Evolutionary conservation across 1,140 invertebrate species (phyloP), one percentile per base, ranked within the genome.

Genomic region (Hydropsyche tenuis): DNA sequence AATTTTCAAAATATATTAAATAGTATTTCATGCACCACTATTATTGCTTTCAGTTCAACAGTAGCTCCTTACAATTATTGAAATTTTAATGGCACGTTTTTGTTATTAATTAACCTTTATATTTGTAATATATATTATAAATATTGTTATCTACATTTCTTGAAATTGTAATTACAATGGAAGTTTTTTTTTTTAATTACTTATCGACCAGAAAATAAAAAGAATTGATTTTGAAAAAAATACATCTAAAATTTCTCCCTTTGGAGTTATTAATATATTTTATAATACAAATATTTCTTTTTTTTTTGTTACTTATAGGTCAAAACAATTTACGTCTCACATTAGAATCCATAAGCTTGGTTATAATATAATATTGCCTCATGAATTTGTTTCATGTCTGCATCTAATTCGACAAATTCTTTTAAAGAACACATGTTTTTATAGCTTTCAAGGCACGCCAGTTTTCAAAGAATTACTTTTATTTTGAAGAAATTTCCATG

Each of bases 61-160:
- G 12, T 70, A 48, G 51, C 68, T 37, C 25, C 68, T 45, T 70
- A 70, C 16, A 42, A 42, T 25, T 69, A 48, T 37, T 63, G 56
- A 63, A 72, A 72, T 53, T 48, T 30, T 72, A 77, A 74, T 77
- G 75, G 75, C 75, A 77, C 75, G 68, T 72, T 66, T 63, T 77
- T 69, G 53, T 71, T 72, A 22, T 42, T 72, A 68, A 42, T 51
- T 63, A 56, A 68, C 1, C 27, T 37, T 77, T 74, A 66, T 51
- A 30, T 75, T 48, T 51, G 62, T 76, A 74, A 66, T 37, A 37
- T 9, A 37, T 9, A 4, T 37, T 16, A 42, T 77, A 72, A 66
- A 72, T 68, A 74, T 56, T 62, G 4, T 72, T 74, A 66, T 70
- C 51, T 72, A 70, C 62, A 68, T 20, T 73, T 73, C 30, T 75